phyloP scores from a whole-genome alignment of 1,140 invertebrate genomes.

The Mercenaria mercenaria region DNA sequence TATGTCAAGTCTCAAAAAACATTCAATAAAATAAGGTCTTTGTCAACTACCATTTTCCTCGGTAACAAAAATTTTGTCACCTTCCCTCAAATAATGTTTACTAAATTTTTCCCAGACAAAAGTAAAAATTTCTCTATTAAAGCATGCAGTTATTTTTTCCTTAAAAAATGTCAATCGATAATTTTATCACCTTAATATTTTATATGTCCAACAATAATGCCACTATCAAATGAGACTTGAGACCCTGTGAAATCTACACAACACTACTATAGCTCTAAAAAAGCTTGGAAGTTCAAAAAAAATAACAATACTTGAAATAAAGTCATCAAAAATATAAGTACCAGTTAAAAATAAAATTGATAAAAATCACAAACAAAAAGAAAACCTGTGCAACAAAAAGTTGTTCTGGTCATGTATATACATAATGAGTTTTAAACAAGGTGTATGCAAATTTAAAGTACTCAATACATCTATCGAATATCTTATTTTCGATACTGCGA shows the following conservation, averaged over 20 bases:
- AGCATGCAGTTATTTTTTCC: too few species aligned
- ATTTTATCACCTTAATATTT: too few species aligned
- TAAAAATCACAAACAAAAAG: conserved; percentile 64
- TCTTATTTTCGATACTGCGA: too few species aligned
- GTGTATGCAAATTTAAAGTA: conserved; percentile 18
- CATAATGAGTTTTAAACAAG: not conserved
- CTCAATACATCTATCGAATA: not conserved
- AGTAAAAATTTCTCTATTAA: too few species aligned
- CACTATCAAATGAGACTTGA: conserved; percentile 15
- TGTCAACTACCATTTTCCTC: not conserved
- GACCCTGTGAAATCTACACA: conserved; percentile 32
- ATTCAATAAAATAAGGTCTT: not conserved
- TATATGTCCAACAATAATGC: too few species aligned
- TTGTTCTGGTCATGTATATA: conserved; percentile 38
- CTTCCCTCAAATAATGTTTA: too few species aligned
- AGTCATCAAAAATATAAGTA: conserved; percentile 61
- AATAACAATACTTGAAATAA: conserved; percentile 58
- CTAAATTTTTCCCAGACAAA: too few species aligned
- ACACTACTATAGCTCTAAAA: conserved; percentile 29
- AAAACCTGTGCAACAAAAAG: conserved; percentile 55
- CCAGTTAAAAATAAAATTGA: conserved; percentile 62
- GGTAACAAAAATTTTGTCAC: too few species aligned
- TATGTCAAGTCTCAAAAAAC: conserved; percentile 28
- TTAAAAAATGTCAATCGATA: too few species aligned
- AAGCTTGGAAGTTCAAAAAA: conserved; percentile 14